phyloP scores from a whole-genome alignment of 2,797 vertebrate species.

The Corythornis leucogaster region DNA sequence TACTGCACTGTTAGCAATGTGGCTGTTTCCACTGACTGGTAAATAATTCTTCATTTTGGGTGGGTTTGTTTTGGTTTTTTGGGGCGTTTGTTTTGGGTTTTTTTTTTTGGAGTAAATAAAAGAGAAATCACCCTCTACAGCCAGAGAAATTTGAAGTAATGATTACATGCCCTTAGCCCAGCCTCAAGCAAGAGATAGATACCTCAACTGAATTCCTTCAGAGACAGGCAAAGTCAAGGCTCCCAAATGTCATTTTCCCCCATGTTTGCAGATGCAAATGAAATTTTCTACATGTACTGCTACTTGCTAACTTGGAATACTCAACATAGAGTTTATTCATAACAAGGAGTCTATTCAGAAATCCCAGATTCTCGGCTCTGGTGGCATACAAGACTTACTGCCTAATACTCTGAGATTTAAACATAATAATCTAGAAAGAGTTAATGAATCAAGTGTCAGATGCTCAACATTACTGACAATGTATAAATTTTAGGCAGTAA shows the following conservation, averaged over 20 bases:
- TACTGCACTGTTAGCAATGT: slow-evolving; percentile 95
- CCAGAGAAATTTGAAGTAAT: neutral
- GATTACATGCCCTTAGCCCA: neutral
- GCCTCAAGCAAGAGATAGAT: neutral
- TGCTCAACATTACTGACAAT: neutral
- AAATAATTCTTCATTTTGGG: slow-evolving; percentile 40
- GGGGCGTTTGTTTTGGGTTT: no score
- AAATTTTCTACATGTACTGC: neutral
- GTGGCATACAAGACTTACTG: neutral
- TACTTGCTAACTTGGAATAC: neutral
- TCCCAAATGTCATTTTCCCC: neutral
- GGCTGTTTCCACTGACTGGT: slow-evolving; percentile 94
- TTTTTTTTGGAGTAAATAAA: neutral
- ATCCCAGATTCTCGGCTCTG: neutral
- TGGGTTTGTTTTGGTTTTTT: no score
- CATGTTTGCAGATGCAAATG: neutral
- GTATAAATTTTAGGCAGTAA: neutral
- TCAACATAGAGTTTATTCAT: neutral
- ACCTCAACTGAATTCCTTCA: neutral
- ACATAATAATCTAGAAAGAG: neutral
- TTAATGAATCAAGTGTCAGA: neutral
- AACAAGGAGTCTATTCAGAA: neutral
- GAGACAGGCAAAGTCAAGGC: neutral
- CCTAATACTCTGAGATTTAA: neutral
- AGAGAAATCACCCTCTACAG: neutral